Evolutionary conservation across 2,113 vertebrate genomes (phyloP), one percentile per base, ranked within the genome.

Genomic region (Pipra filicauda): DNA sequence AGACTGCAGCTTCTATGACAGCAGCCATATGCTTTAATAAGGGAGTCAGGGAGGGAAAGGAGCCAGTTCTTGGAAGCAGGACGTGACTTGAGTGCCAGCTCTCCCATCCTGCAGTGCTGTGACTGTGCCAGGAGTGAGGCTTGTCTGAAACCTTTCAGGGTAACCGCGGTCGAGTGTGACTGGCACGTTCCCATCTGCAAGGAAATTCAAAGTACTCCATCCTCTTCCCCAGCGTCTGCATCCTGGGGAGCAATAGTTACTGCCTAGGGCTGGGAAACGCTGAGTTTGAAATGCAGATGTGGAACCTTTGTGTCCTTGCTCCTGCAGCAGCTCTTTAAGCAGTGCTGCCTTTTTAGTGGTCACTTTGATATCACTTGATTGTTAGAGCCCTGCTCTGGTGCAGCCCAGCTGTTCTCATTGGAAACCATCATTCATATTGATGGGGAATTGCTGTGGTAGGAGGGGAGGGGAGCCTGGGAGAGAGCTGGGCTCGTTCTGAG

Each of bases 91-190:
- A 65, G 91, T 73, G 66, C 78, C 70, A 89, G 81, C 62, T 76
- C 49, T 76, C 71, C 85, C 55, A 78, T 91, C 82, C 94, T 95
- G 95, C 93, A 78, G 94, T 51, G 39, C 81, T 89, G 30, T 6
- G 57, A 12, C 55, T 71, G 91, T 85, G 93, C 93, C 85, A 89
- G 74, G 54, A 93, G 84, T 4, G 37, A 58, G 71, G 78, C 75
- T 91, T 52, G 58, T 79, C 82, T 70, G 67, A 69, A 75, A 82
- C 76, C 66, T 82, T 94, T 66, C 66, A 69, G 3, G 31, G 35
- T 67, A 79, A 55, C 86, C 55, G 81, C 78, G 61, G 81, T 59
- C 11, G 8, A 89, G 78, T 79, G 71, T 49, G 67, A 72, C 71
- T 85, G 48, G 71, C 87, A 76, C 74, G 20, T 87, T 89, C 58